phyloP scores from a whole-genome alignment of 2,888 invertebrate genomes.

The Drosophila testacea region DNA sequence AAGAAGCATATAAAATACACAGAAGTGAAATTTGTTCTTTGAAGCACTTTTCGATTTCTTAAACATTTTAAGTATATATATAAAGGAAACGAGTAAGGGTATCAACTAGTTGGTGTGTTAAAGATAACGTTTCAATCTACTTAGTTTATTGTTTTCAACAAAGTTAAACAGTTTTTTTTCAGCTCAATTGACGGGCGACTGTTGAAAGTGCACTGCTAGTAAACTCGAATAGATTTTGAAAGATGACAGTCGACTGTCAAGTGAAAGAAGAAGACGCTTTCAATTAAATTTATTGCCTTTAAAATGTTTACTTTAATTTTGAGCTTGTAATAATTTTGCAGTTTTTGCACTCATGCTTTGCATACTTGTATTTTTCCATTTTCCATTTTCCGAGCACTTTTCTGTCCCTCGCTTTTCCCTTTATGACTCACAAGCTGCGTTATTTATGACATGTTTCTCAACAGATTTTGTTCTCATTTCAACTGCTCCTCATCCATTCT shows the following conservation, averaged over 20 bases:
- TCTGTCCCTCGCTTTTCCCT: conserved; percentile 24
- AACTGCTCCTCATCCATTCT: neutral
- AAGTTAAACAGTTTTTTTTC: conserved; percentile 33
- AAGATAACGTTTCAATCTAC: neutral
- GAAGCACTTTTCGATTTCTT: too few species aligned
- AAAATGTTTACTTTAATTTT: neutral
- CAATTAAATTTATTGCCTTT: conserved; percentile 1
- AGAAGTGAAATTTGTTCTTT: too few species aligned
- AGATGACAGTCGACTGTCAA: neutral
- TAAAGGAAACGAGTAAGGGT: neutral
- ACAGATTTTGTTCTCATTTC: conserved; percentile 40
- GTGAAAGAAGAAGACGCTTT: neutral
- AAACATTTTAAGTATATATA: neutral
- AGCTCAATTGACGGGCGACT: conserved; percentile 48
- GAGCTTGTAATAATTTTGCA: neutral
- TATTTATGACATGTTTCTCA: conserved; percentile 64
- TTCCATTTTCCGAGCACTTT: neutral
- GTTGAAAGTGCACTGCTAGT: conserved; percentile 13
- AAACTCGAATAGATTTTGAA: conserved; percentile 5
- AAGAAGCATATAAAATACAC: too few species aligned
- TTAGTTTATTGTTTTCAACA: neutral
- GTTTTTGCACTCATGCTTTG: neutral
- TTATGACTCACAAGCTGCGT: conserved; percentile 59
- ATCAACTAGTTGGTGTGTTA: neutral
- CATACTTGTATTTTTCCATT: neutral